Base-by-base conservation (phyloP, 2,113 vertebrate genomes). In the Tamias sibiricus region DNA sequence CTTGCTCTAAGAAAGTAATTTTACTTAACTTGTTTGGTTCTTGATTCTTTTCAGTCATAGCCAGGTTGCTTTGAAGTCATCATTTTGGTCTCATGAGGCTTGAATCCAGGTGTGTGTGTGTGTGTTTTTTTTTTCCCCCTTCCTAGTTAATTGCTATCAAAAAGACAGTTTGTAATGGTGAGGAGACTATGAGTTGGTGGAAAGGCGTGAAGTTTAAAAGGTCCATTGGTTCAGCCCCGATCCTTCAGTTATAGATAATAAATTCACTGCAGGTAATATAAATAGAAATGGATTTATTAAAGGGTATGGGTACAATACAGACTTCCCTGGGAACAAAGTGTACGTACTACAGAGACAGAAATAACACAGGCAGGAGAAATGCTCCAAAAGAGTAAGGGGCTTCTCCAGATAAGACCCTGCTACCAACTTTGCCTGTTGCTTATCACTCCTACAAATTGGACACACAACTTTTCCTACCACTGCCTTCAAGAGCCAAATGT, bases 11-110 rank as follows among this genome's bases (percentile, higher is more conserved):
- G 72, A 71, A 52, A 47, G 32, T 57, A 68, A 52, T 86, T 74
- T 92, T 49, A 69, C 77, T 94, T 42, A 93, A 76, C 44, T 54
- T 82, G 37, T 76, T 94, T 52, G 26, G 6, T 84, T 94, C 81
- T 87, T 79, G 69, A 42, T 22, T 44, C 24, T 85, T 64, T 84
- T 68, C 4, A 30, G 12, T 68, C 30, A 44, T 32, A 66, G 12
- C 35, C 84, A 4, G 59, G 16, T 57, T 89, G 59, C 52, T 49
- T 80, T 92, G 35, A 74, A 75, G n/a, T 76, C 35, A 40, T 72
- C 17, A 64, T 14, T 71, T 35, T 68, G 19, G 52, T 82, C 26
- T 71, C 71, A 75, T 82, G 81, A 84, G 19, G 16, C 54, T 16
- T 49, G 6, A 47, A 90, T 75, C 19, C 26, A 75, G 28, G 4